phyloP scores from a whole-genome alignment of 2,797 vertebrate genomes.

The Parauchenoglanis punctatus region DNA sequence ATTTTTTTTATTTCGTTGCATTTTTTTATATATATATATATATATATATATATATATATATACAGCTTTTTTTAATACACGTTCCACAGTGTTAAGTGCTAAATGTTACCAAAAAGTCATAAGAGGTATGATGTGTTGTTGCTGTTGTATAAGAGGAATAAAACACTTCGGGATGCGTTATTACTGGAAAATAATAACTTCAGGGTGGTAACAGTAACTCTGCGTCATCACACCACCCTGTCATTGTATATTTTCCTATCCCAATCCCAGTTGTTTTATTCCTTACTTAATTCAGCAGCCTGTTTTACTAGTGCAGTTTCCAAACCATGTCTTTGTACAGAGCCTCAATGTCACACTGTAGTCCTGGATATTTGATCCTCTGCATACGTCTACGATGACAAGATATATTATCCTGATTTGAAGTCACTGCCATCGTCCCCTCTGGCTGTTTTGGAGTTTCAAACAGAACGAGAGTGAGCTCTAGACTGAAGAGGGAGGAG shows the following conservation, averaged over 20 bases:
- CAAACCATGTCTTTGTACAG: neutral
- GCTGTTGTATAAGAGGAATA: neutral
- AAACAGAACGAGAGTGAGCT: neutral
- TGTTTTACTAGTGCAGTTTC: neutral
- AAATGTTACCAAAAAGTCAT: neutral
- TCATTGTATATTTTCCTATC: neutral
- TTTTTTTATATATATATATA: too few species aligned
- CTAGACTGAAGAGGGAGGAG: neutral
- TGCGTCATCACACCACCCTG: neutral
- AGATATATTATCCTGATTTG: neutral
- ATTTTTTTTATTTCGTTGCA: too few species aligned
- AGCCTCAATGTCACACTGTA: neutral
- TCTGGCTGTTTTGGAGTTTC: constrained; percentile 3
- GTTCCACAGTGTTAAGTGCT: neutral
- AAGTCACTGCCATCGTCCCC: neutral
- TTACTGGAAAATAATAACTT: neutral
- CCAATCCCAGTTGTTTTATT: neutral
- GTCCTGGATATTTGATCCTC: neutral
- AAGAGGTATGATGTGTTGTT: too few species aligned
- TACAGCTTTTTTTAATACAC: neutral
- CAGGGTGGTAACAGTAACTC: neutral
- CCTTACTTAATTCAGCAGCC: neutral
- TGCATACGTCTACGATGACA: neutral
- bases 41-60: too few species aligned
- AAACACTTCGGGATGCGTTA: neutral